These are phyloP conservation scores for Mustela lutreola DNA, from an alignment of 2,113 vertebrate species.

Conservation along the genomic window DNA sequence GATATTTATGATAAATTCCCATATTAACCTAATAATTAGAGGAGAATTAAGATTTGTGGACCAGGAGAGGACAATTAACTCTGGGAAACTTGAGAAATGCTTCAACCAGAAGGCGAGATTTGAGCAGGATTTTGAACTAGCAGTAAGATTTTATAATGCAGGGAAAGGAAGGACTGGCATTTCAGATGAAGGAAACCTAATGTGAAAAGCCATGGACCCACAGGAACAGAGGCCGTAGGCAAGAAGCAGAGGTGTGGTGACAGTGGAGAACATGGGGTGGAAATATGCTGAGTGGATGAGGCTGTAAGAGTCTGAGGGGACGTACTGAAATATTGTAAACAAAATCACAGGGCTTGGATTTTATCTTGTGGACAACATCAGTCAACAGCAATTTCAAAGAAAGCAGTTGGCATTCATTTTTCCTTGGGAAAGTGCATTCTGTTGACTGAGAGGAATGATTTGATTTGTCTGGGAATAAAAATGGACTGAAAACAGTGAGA, in stretches of 20 bases:
- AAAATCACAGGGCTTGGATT: neutral
- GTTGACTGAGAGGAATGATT: neutral
- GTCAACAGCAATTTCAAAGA: neutral
- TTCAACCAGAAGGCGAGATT: neutral
- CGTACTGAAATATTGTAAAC: neutral
- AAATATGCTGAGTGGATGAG: neutral
- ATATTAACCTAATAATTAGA: neutral
- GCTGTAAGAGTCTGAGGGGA: too few relatives aligned
- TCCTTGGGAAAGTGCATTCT: neutral
- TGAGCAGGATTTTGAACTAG: neutral
- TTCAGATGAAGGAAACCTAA: neutral
- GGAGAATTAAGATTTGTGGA: neutral
- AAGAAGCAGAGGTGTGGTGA: neutral
- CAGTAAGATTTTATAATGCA: neutral
- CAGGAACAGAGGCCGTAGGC: neutral
- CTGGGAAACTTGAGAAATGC: neutral
- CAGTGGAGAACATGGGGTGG: neutral
- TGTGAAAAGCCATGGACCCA: neutral
- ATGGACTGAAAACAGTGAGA: neutral
- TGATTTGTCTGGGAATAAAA: neutral
- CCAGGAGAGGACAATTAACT: neutral
- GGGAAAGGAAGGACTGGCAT: neutral
- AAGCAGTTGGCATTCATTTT: neutral
- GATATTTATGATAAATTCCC: neutral
- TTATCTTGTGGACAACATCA: neutral